These are phyloP conservation scores for Hofmannophila pseudospretella DNA, from an alignment of 2,888 invertebrate genomes.

Conservation along the genomic window DNA sequence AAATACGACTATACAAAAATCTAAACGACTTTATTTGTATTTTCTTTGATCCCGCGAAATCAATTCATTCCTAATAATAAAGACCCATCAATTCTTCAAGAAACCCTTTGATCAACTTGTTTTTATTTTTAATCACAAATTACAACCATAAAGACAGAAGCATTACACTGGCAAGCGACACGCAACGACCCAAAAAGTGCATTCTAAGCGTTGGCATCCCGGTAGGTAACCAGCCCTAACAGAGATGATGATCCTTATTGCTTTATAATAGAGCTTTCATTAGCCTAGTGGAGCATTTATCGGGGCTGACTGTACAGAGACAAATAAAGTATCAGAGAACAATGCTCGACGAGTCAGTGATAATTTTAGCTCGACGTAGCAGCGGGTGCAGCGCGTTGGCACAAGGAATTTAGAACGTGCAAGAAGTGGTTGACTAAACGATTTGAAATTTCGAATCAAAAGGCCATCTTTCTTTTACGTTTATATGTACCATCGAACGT, in stretches of 20 bases:
- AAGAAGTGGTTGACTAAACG: constrained; percentile 7
- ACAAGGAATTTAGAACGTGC: neutral
- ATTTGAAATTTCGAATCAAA: too few relatives aligned
- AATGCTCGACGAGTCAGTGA: constrained; percentile 67
- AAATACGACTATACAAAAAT: too few relatives aligned
- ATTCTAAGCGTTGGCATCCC: constrained; percentile 27
- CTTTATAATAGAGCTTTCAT: neutral
- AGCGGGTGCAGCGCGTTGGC: constrained; percentile 45
- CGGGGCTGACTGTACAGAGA: constrained; percentile 23
- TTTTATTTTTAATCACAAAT: constrained; percentile 62
- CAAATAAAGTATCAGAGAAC: constrained; percentile 75
- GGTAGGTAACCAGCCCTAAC: constrained; percentile 15
- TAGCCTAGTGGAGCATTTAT: neutral
- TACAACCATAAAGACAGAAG: constrained; percentile 42
- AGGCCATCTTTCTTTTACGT: too few relatives aligned
- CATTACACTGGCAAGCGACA: constrained; percentile 56
- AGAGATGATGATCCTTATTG: too few relatives aligned
- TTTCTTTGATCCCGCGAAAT: neutral
- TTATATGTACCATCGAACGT: too few relatives aligned
- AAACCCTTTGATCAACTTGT: constrained; percentile 12
- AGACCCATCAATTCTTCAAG: neutral
- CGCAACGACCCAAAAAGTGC: constrained; percentile 58
- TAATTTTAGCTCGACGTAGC: constrained; percentile 69
- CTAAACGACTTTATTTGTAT: too few relatives aligned
- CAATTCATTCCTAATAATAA: neutral